These are phyloP conservation scores for Bembecia ichneumoniformis DNA, from an alignment of 2,888 invertebrate genomes.

Conservation along the genomic window DNA sequence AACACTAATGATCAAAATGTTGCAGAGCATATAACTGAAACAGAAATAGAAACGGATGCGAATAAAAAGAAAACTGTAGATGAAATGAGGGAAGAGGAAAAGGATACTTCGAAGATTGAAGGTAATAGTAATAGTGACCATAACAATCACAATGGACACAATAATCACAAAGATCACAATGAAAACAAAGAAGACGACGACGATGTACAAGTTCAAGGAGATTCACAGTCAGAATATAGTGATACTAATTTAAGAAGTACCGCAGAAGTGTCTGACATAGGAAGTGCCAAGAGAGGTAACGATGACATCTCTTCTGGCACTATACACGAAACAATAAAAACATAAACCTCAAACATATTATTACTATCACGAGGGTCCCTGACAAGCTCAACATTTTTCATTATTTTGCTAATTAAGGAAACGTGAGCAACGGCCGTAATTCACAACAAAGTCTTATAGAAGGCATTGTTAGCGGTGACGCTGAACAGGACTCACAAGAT, in stretches of 20 bases:
- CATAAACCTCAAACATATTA: slow-evolving; percentile 38
- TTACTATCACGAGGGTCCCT: slow-evolving; percentile 55
- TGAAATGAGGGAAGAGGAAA: slow-evolving; percentile 13
- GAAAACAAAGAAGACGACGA: slow-evolving; percentile 58
- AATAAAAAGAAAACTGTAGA: slow-evolving; percentile 20
- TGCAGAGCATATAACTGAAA: slow-evolving; percentile 7
- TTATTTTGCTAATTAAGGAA: slow-evolving; percentile 72
- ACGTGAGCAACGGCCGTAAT: slow-evolving; percentile 54
- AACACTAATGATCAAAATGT: slow-evolving; percentile 4
- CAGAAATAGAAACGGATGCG: slow-evolving; percentile 10
- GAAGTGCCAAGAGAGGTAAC: slow-evolving; percentile 61
- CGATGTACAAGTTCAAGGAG: slow-evolving; percentile 67
- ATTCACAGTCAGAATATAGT: slow-evolving; percentile 52
- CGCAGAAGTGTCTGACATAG: slow-evolving; percentile 45
- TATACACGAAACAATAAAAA: slow-evolving; percentile 54
- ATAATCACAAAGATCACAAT: slow-evolving; percentile 6
- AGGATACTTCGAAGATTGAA: slow-evolving; percentile 11
- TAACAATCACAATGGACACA: slow-evolving; percentile 25
- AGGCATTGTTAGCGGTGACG: slow-evolving; percentile 61
- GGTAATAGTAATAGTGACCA: slow-evolving; percentile 12
- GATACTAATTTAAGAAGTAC: slow-evolving; percentile 50
- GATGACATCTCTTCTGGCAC: slow-evolving; percentile 57
- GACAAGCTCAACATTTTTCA: slow-evolving; percentile 66
- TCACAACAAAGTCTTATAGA: slow-evolving; percentile 64
- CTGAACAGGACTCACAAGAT: slow-evolving; percentile 63